phyloP scores from a whole-genome alignment of 1,140 invertebrate genomes.

The Teleogryllus occipitalis region DNA sequence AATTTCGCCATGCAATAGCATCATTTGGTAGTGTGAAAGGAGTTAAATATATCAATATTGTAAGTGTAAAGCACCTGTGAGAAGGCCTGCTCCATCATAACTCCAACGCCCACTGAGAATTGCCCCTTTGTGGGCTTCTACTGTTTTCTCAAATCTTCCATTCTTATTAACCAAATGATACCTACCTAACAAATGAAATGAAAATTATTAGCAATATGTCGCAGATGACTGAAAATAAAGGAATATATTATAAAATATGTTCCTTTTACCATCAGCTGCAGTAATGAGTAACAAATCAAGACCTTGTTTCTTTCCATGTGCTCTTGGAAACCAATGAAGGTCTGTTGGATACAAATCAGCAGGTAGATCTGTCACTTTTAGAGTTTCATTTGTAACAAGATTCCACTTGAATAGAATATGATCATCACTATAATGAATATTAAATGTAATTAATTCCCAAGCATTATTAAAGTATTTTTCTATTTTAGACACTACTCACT shows the following conservation, averaged over 20 bases:
- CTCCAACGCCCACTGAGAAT: slow-evolving; percentile 81
- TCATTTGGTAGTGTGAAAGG: too few species aligned
- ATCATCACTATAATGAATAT: slow-evolving; percentile 62
- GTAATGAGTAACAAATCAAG: slow-evolving; percentile 80
- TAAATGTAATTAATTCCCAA: too few species aligned
- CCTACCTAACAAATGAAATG: slow-evolving; percentile 48
- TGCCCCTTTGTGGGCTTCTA: slow-evolving; percentile 90
- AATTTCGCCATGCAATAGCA: neutral
- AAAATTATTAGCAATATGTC: too few species aligned
- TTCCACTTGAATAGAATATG: slow-evolving; percentile 85
- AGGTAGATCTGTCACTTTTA: slow-evolving; percentile 65
- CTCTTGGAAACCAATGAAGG: slow-evolving; percentile 72
- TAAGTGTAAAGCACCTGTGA: slow-evolving; percentile 57
- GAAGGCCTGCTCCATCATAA: slow-evolving; percentile 80
- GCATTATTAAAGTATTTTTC: too few species aligned
- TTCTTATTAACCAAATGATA: slow-evolving; percentile 81
- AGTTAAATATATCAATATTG: neutral
- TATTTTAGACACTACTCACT: too few species aligned
- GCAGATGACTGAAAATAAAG: too few species aligned
- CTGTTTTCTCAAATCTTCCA: slow-evolving; percentile 85
- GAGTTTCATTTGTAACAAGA: slow-evolving; percentile 65
- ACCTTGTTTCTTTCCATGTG: slow-evolving; percentile 56
- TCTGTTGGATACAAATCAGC: slow-evolving; percentile 79
- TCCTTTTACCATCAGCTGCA: slow-evolving; percentile 68
- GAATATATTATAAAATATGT: too few species aligned